Base-by-base conservation (phyloP, 2,888 invertebrate species). In the Hemicrepidius hirtus region DNA sequence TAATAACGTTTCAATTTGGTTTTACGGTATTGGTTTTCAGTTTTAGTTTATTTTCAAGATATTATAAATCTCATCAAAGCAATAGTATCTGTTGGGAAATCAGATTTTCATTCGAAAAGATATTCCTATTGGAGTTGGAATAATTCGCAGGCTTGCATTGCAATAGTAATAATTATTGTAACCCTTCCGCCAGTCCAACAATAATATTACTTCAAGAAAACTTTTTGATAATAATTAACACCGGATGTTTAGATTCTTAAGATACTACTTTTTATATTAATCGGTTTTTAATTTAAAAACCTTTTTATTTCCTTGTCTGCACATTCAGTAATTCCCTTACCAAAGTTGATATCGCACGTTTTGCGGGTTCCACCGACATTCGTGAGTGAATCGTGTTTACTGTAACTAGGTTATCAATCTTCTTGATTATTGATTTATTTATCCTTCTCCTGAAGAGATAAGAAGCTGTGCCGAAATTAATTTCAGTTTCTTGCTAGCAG, bases 401-500 rank as follows among this genome's bases (percentile, higher is more conserved):
- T 57, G 57, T 57, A 57, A 57, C 37, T 57, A 40, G 57, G 57
- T 57, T 57, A 57, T 57, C 57, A 57, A 57, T 57, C 57, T 57
- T 57, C 57, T 20, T 57, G 37, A 57, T 57, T 57, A 57, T 57
- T 57, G 57, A 57, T 57, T 37, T 57, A 57, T 37, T 57, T 57
- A 57, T 57, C 57, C 57, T 37, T 57, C 57, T 57, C 57, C 10
- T 37, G 20, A 5, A 57, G 37, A 57, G 57, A 57, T 35, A 57
- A 57, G 37, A 37, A 57, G 57, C 57, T 37, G 57, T 21, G 55
- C 57, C 37, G 57, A 57, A 57, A 57, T 57, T 57, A 57, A 57
- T 57, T 57, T 57, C 57, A 32, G 28, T 37, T 37, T 57, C 57
- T 57, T 57, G 57, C 57, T 37, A 37, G 10, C 37, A 57, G 57